Conservation (phyloP, 2,113 vertebrate species). For the Pelmatolapia mariae region DNA sequence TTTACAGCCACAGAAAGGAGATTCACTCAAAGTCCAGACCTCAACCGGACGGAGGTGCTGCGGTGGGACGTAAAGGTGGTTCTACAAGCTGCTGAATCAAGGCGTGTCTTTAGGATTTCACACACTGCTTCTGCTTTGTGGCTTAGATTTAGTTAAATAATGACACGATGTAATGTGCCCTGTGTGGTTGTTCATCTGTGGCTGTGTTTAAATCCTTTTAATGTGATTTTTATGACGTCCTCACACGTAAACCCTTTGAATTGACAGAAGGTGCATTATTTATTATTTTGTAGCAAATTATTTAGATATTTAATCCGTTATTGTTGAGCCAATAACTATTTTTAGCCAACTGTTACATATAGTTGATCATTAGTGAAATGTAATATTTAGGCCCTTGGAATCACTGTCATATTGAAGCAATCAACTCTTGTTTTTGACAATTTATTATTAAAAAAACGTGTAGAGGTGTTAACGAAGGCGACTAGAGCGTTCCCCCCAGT, state of each 20-base stretch:
- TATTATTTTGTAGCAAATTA: background rate
- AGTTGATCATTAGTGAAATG: background rate
- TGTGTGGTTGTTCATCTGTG: background rate
- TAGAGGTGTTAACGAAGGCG: background rate
- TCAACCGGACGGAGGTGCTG: background rate
- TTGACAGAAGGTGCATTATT: background rate
- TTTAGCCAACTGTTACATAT: background rate
- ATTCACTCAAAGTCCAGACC: background rate
- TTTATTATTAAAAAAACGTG: background rate
- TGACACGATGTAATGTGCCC: fast-evolving
- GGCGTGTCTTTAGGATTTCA: background rate
- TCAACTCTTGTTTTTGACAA: background rate
- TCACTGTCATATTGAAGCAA: background rate
- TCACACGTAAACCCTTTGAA: background rate
- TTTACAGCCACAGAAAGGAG: background rate
- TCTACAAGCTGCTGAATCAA: fast-evolving
- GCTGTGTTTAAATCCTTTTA: background rate
- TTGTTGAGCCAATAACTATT: background rate
- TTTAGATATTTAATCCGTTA: background rate
- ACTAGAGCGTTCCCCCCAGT: fast-evolving
- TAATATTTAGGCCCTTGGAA: background rate
- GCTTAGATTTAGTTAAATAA: background rate
- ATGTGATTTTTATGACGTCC: background rate
- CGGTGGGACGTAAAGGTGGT: fast-evolving
- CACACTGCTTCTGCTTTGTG: background rate